Percentiles rank a stretch among this genome's conserved stretches.
These are phyloP conservation scores for Mustela lutreola DNA, from an alignment of 2,113 vertebrate genomes.

Conservation along the genomic window DNA sequence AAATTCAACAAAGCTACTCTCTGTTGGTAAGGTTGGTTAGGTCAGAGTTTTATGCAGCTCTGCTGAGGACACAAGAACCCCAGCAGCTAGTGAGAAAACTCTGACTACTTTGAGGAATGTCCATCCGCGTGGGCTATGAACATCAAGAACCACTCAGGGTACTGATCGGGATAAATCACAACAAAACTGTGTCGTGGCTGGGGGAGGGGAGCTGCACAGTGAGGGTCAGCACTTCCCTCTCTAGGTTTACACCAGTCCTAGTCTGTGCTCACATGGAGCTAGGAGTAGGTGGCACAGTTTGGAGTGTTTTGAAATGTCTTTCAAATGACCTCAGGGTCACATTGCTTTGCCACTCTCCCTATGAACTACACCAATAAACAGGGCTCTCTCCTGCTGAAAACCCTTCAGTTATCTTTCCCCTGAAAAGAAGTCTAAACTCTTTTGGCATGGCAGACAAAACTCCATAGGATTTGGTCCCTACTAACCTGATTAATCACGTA, in stretches of 20 bases:
- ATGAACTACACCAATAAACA: background rate
- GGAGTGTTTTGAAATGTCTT: background rate
- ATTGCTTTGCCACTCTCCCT: background rate
- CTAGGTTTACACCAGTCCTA: rapidly evolving
- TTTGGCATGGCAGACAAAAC: background rate
- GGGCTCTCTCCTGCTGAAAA: background rate
- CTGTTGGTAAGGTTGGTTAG: background rate
- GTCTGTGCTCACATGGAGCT: background rate
- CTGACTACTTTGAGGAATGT: slow-evolving; percentile 9
- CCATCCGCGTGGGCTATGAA: background rate
- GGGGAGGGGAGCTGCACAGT: background rate
- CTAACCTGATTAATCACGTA: background rate
- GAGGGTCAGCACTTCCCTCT: background rate
- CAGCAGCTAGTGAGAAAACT: background rate
- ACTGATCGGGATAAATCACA: background rate
- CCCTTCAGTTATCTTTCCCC: background rate
- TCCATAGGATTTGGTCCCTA: background rate
- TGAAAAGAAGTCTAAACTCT: background rate
- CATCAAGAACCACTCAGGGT: background rate
- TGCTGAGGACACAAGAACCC: slow-evolving; percentile 30
- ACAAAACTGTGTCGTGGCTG: background rate
- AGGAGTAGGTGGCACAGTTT: background rate
- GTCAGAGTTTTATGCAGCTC: background rate
- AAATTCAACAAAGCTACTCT: slow-evolving; percentile 7
- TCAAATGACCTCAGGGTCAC: background rate